These are phyloP conservation scores for Synergus gifuensis DNA, from an alignment of 2,888 invertebrate species.

Conservation along the genomic window DNA sequence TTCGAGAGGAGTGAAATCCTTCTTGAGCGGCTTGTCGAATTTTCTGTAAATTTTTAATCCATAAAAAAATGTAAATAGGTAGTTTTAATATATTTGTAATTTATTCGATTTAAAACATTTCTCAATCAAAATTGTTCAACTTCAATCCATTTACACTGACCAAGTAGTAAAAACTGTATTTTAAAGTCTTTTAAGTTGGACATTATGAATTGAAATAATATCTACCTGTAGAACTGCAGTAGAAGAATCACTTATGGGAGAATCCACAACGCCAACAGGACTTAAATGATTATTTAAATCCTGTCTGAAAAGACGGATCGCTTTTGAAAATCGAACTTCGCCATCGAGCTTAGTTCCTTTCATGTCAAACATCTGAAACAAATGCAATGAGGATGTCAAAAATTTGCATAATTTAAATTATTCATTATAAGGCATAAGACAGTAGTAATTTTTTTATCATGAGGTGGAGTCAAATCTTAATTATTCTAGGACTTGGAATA, in stretches of 20 bases:
- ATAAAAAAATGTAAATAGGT: constrained; percentile 48
- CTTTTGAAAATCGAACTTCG: constrained; percentile 85
- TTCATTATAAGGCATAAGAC: constrained; percentile 32
- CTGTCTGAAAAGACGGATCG: constrained; percentile 80
- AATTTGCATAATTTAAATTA: constrained; percentile 17
- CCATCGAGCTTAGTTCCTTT: constrained; percentile 83
- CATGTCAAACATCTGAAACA: constrained; percentile 84
- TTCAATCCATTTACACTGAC: too few relatives aligned
- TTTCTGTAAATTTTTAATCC: constrained; percentile 71
- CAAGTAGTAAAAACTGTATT: too few relatives aligned
- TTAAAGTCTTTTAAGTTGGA: too few relatives aligned
- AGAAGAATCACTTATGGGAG: constrained; percentile 72
- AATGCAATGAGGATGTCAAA: constrained; percentile 42
- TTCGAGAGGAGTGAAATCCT: constrained; percentile 70
- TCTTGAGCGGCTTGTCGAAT: constrained; percentile 69
- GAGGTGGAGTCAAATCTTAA: constrained; percentile 37
- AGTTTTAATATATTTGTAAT: constrained; percentile 80
- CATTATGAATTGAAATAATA: background rate
- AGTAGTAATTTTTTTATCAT: constrained; percentile 38
- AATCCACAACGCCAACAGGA: constrained; percentile 71
- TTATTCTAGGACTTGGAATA: constrained; percentile 48
- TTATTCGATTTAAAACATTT: constrained; percentile 78
- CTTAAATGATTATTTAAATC: constrained; percentile 79
- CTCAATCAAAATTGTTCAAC: too few relatives aligned
- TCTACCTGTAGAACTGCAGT: constrained; percentile 59